Conservation (phyloP, 1,140 invertebrate species). For the Dolichoris vasculosae region DNA sequence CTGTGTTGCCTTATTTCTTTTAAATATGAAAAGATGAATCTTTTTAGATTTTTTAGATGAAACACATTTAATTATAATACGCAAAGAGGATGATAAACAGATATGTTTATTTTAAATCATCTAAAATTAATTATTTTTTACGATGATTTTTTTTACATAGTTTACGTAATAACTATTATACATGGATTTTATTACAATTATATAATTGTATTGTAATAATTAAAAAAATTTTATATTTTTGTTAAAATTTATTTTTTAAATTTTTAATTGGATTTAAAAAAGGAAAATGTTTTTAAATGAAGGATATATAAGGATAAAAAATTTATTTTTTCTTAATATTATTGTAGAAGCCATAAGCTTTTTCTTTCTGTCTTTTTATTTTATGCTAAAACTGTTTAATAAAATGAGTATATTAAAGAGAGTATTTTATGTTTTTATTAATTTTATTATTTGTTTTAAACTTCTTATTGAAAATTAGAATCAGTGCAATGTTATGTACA, state of each 20-base stretch:
- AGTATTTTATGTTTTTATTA: too few species aligned
- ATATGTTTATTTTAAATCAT: not conserved
- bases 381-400: too few species aligned
- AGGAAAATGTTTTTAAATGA: too few species aligned
- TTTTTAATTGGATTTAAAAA: too few species aligned
- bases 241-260: too few species aligned
- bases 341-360: too few species aligned
- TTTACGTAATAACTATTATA: not conserved
- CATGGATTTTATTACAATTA: not conserved
- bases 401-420: too few species aligned
- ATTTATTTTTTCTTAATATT: too few species aligned
- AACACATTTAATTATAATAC: not conserved
- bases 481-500: not conserved
- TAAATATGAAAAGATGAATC: constrained; percentile 18
- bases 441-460: not conserved
- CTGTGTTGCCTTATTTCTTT: not conserved
- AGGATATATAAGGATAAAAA: too few species aligned
- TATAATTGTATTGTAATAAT: not conserved
- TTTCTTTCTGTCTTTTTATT: too few species aligned
- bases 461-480: not conserved
- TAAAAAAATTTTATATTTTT: too few species aligned
- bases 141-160: not conserved
- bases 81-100: not conserved
- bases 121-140: not conserved
- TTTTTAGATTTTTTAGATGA: not conserved